Evolutionary conservation across 2,888 invertebrate species (phyloP), one percentile per base, ranked within the genome.

Genomic region (Cabera pusaria): DNA sequence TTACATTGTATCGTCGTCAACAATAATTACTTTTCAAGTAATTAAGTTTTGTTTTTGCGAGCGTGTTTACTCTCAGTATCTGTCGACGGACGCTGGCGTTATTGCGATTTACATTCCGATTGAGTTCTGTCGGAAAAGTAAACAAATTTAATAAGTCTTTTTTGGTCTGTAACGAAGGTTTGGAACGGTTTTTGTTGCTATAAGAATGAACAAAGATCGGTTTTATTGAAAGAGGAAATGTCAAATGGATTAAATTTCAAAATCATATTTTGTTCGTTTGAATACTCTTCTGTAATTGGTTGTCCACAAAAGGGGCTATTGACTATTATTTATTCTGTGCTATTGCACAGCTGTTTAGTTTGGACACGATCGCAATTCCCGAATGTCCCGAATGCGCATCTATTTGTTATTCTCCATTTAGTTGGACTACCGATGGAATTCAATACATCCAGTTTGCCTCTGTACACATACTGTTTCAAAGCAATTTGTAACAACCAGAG

Each of bases 331-430:
- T n/a, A n/a, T n/a, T n/a, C n/a, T n/a, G 7, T 17, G 14, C 18
- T 34, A 25, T 41, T 40, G 6, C 8, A 41, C 22, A 24, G 22
- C 10, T 8, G n/a, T n/a, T n/a, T n/a, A n/a, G 10, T 31, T 36
- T 16, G 18, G 31, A 38, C 27, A 24, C 24, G 16, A 8, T 29
- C 11, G 5, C 34, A n/a, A n/a, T n/a, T n/a, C n/a, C n/a, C n/a
- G n/a, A n/a, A 25, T 37, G 50, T 40, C 39, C 39, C 31, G 34
- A 39, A 23, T 28, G 12, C 40, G 31, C 36, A 35, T 39, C 27
- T 34, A 23, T 29, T 6, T 7, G 20, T 8, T 11, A 10, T 34
- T 40, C 19, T 23, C 9, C 9, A 9, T 23, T 6, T 1, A 11
- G 1, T 2, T 24, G 31, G 23, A 18, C 25, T 19, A 20, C 9